Base-by-base conservation (phyloP, 2,888 invertebrate species). In the Atrina japonica region DNA sequence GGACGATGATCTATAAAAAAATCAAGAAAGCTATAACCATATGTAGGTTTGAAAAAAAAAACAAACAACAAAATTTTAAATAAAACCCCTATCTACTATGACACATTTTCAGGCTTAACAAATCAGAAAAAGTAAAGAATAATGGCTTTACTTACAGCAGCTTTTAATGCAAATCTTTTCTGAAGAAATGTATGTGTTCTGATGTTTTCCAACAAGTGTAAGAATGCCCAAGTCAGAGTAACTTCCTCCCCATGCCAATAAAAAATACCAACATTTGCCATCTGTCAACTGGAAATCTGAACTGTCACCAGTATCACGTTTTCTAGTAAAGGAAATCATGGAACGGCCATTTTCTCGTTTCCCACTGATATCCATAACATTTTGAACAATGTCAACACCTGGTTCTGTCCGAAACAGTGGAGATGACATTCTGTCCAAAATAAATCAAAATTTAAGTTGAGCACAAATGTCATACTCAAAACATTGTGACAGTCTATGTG, bases 261-360 rank as follows among this genome's bases (percentile, higher is more conserved):
- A 23, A 30, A 64, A 58, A 18, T 69, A 41, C 35, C 41, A 45
- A 47, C 64, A 64, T n/a, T 63, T 16, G 0, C 41, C 58, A 30
- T 65, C 74, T 3, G 59, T 30, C 18, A 77, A 72, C 9, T 50
- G 59, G 23, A 81, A 73, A 45, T 81, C 74, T 14, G 66, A 64
- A 7, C 2, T n/a, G 60, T 84, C 81, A 0, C 73, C 68, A 9
- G 84, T 82, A 27, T 69, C 71, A 1, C 75, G 64, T 11, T 68
- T 56, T 9, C 83, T 69, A 2, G 68, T 67, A 59, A 84, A 84
- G 7, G 63, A 72, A 1, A 82, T 72, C 0, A 69, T 69, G 2
- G 75, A 72, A 2, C 70, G 65, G 7, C 76, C 77, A 55, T 77
- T 69, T 0, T 29, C 64, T 1, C 64, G 41, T 11, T 14, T 53